Conservation (phyloP, 2,113 vertebrate species). For the Tachycineta bicolor region DNA sequence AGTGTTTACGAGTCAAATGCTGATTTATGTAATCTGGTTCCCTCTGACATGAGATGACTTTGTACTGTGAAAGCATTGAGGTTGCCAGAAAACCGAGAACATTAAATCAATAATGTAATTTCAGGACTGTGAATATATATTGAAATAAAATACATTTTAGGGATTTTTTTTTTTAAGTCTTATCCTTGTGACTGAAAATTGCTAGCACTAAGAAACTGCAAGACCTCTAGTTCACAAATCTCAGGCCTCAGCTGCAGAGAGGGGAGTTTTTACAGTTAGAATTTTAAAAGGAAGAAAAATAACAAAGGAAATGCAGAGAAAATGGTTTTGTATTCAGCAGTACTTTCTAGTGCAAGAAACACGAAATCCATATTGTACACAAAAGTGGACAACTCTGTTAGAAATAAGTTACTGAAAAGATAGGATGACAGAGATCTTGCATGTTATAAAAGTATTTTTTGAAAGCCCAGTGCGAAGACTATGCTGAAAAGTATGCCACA, state of each 20-base stretch:
- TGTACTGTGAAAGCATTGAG: background rate
- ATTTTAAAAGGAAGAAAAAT: background rate
- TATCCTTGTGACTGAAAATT: background rate
- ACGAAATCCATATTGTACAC: rapidly evolving
- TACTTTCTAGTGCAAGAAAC: background rate
- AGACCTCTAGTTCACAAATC: background rate
- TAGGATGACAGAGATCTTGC: background rate
- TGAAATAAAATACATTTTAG: background rate
- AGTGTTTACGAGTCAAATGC: background rate
- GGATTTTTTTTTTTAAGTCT: background rate
- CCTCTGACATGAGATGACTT: background rate
- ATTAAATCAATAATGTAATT: background rate
- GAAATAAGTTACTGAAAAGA: background rate
- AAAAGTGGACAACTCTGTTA: background rate
- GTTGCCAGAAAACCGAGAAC: background rate
- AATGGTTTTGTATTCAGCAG: background rate
- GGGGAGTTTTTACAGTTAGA: background rate
- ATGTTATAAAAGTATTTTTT: background rate
- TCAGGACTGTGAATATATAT: background rate
- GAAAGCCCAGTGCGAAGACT: background rate
- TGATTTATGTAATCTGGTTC: background rate
- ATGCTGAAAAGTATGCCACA: background rate
- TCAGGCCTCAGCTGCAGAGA: background rate
- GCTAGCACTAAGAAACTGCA: background rate
- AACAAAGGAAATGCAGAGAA: background rate